phyloP scores from a whole-genome alignment of 1,140 invertebrate genomes.

The Thaumetopoea pityocampa region DNA sequence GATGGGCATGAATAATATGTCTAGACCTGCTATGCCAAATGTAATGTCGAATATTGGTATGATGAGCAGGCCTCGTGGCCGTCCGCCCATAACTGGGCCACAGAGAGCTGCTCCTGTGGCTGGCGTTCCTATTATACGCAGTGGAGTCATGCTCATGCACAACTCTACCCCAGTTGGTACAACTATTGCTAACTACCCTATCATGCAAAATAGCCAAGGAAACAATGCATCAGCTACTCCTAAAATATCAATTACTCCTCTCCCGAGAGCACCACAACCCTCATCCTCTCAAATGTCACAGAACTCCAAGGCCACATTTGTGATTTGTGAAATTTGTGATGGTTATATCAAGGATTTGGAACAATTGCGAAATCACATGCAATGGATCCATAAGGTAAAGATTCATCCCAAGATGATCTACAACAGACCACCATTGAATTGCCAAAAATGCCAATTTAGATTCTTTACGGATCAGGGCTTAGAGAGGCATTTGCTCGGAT shows the following conservation, averaged over 20 bases:
- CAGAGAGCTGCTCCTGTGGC: conserved; percentile 46
- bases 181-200: conserved; percentile 63
- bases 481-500: conserved; percentile 94
- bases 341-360: conserved; percentile 96
- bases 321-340: conserved; percentile 97
- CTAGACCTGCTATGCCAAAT: conserved; percentile 46
- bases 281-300: conserved; percentile 65
- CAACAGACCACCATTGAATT: conserved; percentile 94
- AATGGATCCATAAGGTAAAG: conserved; percentile 97
- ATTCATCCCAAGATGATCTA: conserved; percentile 98
- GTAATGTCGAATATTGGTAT: conserved; percentile 45
- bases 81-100: conserved; percentile 49
- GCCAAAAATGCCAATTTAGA: conserved; percentile 86
- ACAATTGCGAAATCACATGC: conserved; percentile 95
- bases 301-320: conserved; percentile 81
- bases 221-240: conserved; percentile 74
- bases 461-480: conserved; percentile 88
- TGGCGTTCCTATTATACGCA: conserved; percentile 63
- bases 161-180: conserved; percentile 56
- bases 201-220: conserved; percentile 51
- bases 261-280: conserved; percentile 82
- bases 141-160: conserved; percentile 69
- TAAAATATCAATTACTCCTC: conserved; percentile 94
- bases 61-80: conserved; percentile 53
- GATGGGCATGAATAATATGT: conserved; percentile 48